Evolutionary conservation across 1,140 invertebrate species (phyloP).

Genomic region (Paraescarpia echinospica): DNA sequence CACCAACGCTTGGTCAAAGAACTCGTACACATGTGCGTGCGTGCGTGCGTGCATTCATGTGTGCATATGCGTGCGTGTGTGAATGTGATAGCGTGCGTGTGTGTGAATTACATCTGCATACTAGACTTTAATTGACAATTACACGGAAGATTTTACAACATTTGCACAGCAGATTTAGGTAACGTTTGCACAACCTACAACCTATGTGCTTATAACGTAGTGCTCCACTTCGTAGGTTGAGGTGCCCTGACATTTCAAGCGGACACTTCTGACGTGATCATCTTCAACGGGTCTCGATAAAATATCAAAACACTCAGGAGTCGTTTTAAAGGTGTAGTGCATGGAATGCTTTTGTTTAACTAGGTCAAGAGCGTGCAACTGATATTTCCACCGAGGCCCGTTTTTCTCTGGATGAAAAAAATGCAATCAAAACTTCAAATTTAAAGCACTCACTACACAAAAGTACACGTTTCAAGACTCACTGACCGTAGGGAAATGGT

Average conservation of each 20-base stretch:
- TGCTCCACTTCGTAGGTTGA: not conserved
- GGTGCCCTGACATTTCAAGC: not conserved
- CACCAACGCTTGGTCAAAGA: no score
- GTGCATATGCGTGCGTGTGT: no score
- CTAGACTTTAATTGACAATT: not conserved
- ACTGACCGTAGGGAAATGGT: not conserved
- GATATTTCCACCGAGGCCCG: not conserved
- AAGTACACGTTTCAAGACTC: not conserved
- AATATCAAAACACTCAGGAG: not conserved
- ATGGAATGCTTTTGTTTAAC: not conserved
- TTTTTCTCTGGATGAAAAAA: not conserved
- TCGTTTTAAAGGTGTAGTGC: not conserved
- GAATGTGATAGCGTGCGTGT: no score
- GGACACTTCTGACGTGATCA: not conserved
- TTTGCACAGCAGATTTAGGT: not conserved
- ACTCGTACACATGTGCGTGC: no score
- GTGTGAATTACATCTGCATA: not conserved
- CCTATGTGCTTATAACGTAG: not conserved
- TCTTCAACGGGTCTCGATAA: not conserved
- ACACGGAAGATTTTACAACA: not conserved
- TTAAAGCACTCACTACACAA: not conserved
- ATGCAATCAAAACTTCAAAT: not conserved
- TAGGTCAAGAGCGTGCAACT: not conserved
- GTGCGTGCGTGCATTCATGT: no score
- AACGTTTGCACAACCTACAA: not conserved